Evolutionary conservation across 2,888 invertebrate species (phyloP).

Genomic region (Athalia rosae): DNA sequence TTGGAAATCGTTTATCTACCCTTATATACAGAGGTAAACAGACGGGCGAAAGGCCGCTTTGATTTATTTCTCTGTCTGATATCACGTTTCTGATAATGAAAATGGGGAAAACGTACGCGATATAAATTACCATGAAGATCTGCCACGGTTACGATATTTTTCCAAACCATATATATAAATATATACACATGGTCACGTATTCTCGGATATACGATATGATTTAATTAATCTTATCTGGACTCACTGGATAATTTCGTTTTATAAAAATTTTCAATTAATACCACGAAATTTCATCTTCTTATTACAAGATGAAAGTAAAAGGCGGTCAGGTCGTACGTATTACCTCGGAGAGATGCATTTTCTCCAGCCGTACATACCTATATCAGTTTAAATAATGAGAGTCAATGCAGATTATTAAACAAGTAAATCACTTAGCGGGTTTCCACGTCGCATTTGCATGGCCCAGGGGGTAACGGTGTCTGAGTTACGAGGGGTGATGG

Average conservation of each 20-base stretch:
- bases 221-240: too few relatives aligned
- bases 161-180: too few relatives aligned
- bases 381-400: conserved; percentile 59
- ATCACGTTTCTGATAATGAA: conserved; percentile 28
- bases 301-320: too few relatives aligned
- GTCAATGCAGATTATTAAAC: conserved; percentile 64
- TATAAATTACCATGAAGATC: conserved; percentile 36
- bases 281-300: too few relatives aligned
- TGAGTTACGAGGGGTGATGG: conserved; percentile 15
- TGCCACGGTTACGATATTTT: background rate
- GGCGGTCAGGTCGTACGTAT: too few relatives aligned
- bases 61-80: conserved; percentile 33
- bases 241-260: too few relatives aligned
- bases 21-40: background rate
- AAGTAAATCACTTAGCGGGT: conserved; percentile 59
- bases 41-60: background rate
- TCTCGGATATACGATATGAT: too few relatives aligned
- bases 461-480: conserved; percentile 50
- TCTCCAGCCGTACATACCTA: background rate
- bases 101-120: conserved; percentile 43
- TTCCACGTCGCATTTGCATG: conserved; percentile 31
- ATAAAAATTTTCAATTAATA: too few relatives aligned
- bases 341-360: background rate
- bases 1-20: conserved; percentile 4
- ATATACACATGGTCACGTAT: too few relatives aligned